Percentiles rank a stretch among this genome's conserved stretches.
Evolutionary conservation across 1,140 invertebrate genomes (phyloP).

Genomic region (Parasteatoda tepidariorum): DNA sequence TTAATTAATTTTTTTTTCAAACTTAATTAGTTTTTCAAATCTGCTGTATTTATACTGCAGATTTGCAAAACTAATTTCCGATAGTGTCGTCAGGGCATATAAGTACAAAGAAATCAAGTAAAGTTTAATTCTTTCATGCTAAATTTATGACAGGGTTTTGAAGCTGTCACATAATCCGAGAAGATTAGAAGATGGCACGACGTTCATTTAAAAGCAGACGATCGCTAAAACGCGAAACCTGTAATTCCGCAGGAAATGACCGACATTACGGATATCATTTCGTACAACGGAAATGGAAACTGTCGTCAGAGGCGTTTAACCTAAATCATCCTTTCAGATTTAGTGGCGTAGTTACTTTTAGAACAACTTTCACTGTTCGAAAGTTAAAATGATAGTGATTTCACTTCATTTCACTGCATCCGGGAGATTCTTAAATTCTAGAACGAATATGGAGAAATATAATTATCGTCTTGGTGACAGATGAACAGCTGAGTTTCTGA

Average conservation of each 20-base stretch:
- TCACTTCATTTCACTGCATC: not conserved
- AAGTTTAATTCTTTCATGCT: too few relatives aligned
- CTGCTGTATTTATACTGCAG: too few relatives aligned
- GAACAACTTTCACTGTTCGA: not conserved
- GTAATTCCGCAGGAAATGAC: slow-evolving; percentile 10
- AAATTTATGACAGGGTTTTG: not conserved
- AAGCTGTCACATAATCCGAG: not conserved
- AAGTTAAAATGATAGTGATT: not conserved
- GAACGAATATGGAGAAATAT: too few relatives aligned
- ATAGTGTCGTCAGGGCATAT: too few relatives aligned
- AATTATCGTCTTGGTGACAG: too few relatives aligned
- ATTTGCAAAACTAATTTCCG: too few relatives aligned
- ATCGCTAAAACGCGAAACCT: not conserved
- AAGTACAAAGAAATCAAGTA: too few relatives aligned
- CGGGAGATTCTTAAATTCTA: too few relatives aligned
- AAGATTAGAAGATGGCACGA: not conserved
- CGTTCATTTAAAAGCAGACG: not conserved
- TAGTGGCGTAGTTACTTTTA: not conserved
- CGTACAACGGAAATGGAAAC: slow-evolving; percentile 3
- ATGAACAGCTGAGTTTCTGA: too few relatives aligned
- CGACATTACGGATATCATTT: slow-evolving; percentile 8
- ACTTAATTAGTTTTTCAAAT: not conserved
- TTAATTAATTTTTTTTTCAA: too few relatives aligned
- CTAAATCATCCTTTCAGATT: not conserved
- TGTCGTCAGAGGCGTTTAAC: slow-evolving; percentile 7